Conservation (phyloP, 2,113 vertebrate genomes). For the Pontoporia blainvillei region DNA sequence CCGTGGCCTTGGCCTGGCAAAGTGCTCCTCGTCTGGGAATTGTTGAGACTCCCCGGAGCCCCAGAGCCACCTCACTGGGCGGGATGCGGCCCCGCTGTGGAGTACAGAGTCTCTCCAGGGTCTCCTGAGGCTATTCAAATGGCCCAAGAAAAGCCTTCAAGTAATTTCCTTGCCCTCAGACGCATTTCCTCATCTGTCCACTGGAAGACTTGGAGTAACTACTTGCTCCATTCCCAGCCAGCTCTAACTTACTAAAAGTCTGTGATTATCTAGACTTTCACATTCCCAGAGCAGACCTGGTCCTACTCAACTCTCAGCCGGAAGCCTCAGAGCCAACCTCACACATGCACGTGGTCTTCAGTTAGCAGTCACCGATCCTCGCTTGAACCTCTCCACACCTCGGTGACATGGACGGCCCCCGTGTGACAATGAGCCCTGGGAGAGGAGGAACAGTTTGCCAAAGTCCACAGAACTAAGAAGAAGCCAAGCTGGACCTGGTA, state of each 20-base stretch:
- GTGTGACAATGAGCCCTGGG: not conserved
- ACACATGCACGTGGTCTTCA: not conserved
- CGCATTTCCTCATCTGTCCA: not conserved
- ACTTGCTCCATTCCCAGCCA: not conserved
- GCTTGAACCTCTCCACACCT: not conserved
- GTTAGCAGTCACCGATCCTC: not conserved
- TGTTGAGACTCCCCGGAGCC: not conserved
- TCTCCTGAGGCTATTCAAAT: not conserved
- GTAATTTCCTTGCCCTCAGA: not conserved
- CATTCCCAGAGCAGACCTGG: not conserved
- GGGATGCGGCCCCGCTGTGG: not conserved
- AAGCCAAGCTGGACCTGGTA: not conserved
- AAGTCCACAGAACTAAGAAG: not conserved
- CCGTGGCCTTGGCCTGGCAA: not conserved
- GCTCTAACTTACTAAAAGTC: not conserved
- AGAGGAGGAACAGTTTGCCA: not conserved
- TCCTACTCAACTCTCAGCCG: not conserved
- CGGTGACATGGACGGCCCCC: not conserved
- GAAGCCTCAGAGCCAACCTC: not conserved
- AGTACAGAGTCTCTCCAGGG: not conserved
- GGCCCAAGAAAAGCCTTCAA: not conserved
- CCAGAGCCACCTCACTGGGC: too few species aligned
- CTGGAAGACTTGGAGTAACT: not conserved
- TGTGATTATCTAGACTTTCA: not conserved
- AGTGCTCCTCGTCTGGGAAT: not conserved